These are phyloP conservation scores for Rhopalosiphum nymphaeae DNA, from an alignment of 2,888 invertebrate genomes.

Conservation along the genomic window DNA sequence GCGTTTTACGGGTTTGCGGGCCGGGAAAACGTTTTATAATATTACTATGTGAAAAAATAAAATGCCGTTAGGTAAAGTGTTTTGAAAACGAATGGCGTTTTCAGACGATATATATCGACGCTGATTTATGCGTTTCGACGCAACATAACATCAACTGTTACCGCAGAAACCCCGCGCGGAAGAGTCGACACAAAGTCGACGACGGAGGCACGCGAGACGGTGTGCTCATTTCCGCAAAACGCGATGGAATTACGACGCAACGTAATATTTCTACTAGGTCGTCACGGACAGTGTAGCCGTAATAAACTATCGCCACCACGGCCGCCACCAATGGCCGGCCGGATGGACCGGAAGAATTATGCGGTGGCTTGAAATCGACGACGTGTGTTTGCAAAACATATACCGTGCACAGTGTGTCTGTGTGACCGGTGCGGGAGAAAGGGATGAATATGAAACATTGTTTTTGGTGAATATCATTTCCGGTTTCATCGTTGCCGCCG, in stretches of 20 bases:
- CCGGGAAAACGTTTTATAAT: not conserved
- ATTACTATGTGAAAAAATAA: not conserved
- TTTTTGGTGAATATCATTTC: constrained; percentile 49
- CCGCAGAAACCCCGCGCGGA: not conserved
- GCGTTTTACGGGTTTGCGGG: not conserved
- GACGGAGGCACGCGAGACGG: not conserved
- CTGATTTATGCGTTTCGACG: not conserved
- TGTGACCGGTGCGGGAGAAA: not conserved
- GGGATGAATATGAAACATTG: constrained; percentile 52
- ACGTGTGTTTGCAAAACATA: not conserved
- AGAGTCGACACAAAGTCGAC: not conserved
- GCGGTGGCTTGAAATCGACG: not conserved
- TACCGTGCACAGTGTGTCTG: not conserved
- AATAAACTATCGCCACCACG: too few species aligned
- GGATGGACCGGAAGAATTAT: constrained; percentile 47
- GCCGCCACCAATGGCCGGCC: not conserved
- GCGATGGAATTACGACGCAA: not conserved
- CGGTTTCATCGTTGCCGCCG: not conserved
- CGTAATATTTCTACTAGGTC: not conserved
- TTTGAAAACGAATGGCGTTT: not conserved
- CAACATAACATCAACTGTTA: not conserved
- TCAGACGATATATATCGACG: not conserved
- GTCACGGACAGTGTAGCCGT: not conserved
- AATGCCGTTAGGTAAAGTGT: not conserved
- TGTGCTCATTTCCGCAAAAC: constrained; percentile 22